Percentiles rank a stretch among this genome's conserved stretches.
These are phyloP conservation scores for Tetropium fuscum DNA, from an alignment of 2,888 invertebrate genomes.

Conservation along the genomic window DNA sequence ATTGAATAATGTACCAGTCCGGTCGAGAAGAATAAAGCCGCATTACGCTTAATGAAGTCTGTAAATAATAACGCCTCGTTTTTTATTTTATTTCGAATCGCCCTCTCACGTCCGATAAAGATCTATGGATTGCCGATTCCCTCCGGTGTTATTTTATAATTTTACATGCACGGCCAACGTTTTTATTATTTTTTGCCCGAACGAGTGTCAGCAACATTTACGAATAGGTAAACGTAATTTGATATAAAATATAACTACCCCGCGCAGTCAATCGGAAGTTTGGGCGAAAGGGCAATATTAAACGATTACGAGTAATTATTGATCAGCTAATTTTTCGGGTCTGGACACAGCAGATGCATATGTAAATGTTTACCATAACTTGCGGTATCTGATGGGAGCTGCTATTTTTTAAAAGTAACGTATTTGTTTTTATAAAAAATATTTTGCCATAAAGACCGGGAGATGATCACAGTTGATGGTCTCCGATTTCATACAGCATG, in stretches of 20 bases:
- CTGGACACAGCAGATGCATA: no score
- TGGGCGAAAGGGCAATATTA: no score
- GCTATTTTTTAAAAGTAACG: no score
- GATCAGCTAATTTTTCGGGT: no score
- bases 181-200: conserved; percentile 21
- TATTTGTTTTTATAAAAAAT: no score
- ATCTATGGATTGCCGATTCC: conserved; percentile 35
- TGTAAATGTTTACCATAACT: no score
- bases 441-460: no score
- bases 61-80: conserved; percentile 57
- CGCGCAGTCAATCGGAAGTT: no score
- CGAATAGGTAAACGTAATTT: conserved; percentile 21
- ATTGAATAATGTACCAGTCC: conserved; percentile 60
- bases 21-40: conserved; percentile 57
- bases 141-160: conserved; percentile 35
- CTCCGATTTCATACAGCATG: no score
- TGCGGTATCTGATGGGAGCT: no score
- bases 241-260: conserved; percentile 2
- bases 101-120: conserved; percentile 36
- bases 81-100: conserved; percentile 46
- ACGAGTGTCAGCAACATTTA: conserved; percentile 24
- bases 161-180: conserved; percentile 28
- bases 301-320: no score
- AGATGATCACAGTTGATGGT: no score
- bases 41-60: conserved; percentile 61